Conservation (phyloP, 2,888 invertebrate genomes). For the Prionchulus punctatus region DNA sequence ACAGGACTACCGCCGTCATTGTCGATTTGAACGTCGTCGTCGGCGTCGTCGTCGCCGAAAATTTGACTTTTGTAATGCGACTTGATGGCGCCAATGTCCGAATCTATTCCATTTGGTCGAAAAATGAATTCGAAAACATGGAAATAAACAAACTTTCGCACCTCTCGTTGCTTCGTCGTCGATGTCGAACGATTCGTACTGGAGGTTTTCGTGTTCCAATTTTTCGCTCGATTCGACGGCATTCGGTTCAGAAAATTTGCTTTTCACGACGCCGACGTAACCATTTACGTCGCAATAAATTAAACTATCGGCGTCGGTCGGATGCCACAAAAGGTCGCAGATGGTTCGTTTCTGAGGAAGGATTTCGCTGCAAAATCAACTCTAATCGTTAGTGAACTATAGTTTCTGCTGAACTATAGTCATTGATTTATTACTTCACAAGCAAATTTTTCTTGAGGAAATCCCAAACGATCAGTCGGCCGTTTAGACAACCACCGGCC, state of each 20-base stretch:
- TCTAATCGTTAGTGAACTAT: too few relatives aligned
- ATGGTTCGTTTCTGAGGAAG: not conserved
- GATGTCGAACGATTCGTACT: not conserved
- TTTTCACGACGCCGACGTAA: constrained; percentile 5
- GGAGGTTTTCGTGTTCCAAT: not conserved
- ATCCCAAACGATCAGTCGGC: not conserved
- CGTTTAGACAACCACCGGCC: not conserved
- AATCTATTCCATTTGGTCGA: not conserved
- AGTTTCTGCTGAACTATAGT: not conserved
- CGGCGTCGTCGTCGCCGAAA: not conserved
- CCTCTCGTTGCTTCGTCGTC: not conserved
- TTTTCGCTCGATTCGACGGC: not conserved
- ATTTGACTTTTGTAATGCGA: not conserved
- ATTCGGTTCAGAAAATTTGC: not conserved
- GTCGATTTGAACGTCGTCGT: not conserved
- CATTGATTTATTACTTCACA: not conserved
- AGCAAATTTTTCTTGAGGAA: not conserved
- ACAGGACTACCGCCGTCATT: not conserved
- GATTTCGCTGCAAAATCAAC: not conserved
- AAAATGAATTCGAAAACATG: not conserved
- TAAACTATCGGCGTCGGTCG: not conserved
- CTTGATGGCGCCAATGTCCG: constrained; percentile 5
- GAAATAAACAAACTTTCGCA: not conserved
- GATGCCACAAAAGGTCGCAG: not conserved
- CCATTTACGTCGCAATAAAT: constrained; percentile 1